Evolutionary conservation across 2,113 vertebrate genomes (phyloP).

Genomic region (Smithornis capensis): DNA sequence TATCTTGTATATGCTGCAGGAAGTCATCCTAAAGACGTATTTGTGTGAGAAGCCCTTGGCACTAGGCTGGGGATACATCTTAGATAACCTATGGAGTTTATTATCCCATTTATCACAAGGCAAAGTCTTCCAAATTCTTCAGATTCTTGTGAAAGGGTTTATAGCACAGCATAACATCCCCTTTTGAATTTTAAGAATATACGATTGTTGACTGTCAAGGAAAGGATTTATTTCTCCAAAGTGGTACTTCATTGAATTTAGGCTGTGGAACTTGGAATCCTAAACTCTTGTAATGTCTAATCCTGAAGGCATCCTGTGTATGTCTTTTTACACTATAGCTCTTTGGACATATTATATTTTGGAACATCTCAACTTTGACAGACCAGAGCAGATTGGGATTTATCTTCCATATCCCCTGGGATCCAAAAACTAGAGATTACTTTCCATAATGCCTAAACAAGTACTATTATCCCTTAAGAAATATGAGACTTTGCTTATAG

Average conservation of each 20-base stretch:
- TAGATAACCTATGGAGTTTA: neutral
- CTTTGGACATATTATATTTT: neutral
- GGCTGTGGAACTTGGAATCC: neutral
- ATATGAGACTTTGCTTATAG: neutral
- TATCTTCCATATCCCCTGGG: neutral
- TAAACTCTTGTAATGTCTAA: neutral
- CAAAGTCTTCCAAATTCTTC: neutral
- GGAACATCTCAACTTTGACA: neutral
- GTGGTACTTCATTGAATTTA: neutral
- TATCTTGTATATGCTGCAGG: neutral
- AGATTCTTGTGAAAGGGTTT: neutral
- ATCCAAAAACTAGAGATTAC: neutral
- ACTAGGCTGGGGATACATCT: neutral
- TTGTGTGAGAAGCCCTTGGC: neutral
- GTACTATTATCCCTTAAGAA: neutral
- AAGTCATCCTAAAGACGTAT: neutral
- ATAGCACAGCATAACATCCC: fast-evolving
- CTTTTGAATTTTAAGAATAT: neutral
- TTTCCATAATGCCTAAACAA: neutral
- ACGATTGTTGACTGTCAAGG: neutral
- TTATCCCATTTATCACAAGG: neutral
- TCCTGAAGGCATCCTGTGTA: neutral
- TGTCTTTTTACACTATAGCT: neutral
- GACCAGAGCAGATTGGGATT: neutral
- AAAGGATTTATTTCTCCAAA: neutral